Base-by-base conservation (phyloP, 2,113 vertebrate species). In the Lucifuga dentata region DNA sequence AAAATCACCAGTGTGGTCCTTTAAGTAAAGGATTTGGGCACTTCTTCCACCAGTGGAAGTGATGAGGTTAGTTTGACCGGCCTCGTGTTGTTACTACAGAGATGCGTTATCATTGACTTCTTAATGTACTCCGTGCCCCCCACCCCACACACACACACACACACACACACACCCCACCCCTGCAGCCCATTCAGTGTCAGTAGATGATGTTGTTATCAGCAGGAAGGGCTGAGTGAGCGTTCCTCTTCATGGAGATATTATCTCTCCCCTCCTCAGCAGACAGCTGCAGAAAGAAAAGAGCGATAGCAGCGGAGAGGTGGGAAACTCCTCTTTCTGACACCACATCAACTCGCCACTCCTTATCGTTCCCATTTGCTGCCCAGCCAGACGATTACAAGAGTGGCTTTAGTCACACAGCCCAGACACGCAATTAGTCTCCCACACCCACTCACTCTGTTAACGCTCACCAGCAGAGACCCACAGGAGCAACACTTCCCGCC, bases 351-450 rank as follows among this genome's bases (percentile, higher is more conserved):
- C 72, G 12, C 29, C 8, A 15, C 88, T 90, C 86, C 93, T 95
- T 94, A 94, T 93, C 48, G 65, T 88, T 89, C 84, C 86, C 81
- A 86, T 92, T 92, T 86, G 88, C 91, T 92, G 94, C 89, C 91
- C 92, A 94, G 86, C 80, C 69, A 93, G 90, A 86, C 43, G 90
- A 93, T 81, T 93, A 94, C 89, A 86, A 73, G 88, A 85, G 83
- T 89, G 86, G 90, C 88, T 94, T 94, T 87, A 91, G 92, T 94
- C 92, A 87, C 88, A 87, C 85, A 87, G 85, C 75, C 83, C 78
- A 81, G 91, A 92, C 93, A 94, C 89, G 91, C 91, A 89, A 93
- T 95, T 90, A 92, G 79, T 94, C 91, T 93, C 88, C 75, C 73
- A 90, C 87, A 86, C 86, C 64, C 78, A 88, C 90, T 93, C 91